These are phyloP conservation scores for Cremastinae sp. DNA, from an alignment of 2,888 invertebrate genomes.

Conservation along the genomic window DNA sequence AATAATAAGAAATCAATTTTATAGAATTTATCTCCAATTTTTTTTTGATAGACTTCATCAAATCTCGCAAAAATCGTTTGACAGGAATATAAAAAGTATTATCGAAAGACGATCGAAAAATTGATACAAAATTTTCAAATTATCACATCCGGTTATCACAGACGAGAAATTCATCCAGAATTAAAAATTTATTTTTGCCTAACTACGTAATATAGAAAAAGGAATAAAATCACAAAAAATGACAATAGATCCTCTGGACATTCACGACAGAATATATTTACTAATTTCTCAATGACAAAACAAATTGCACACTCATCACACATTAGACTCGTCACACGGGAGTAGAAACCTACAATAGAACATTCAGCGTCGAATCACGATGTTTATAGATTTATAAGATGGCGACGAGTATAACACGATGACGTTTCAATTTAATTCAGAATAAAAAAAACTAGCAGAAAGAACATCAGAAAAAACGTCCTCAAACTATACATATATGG, in stretches of 20 bases:
- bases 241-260: no score
- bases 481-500: not conserved
- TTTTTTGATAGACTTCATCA: no score
- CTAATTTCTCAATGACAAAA: conserved; percentile 33
- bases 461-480: not conserved
- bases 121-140: no score
- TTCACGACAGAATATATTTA: conserved; percentile 3
- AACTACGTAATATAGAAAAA: no score
- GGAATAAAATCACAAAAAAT: no score
- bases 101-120: no score
- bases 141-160: no score
- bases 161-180: no score
- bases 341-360: conserved; percentile 1
- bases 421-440: not conserved
- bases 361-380: not conserved
- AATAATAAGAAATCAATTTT: no score
- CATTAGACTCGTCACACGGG: not conserved
- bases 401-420: not conserved
- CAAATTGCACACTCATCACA: conserved; percentile 30
- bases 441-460: not conserved
- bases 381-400: not conserved
- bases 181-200: no score
- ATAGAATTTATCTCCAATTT: not conserved
- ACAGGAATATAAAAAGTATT: no score
- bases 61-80: no score